phyloP scores from a whole-genome alignment of 2,797 vertebrate species.

The Sebastes iracundus region DNA sequence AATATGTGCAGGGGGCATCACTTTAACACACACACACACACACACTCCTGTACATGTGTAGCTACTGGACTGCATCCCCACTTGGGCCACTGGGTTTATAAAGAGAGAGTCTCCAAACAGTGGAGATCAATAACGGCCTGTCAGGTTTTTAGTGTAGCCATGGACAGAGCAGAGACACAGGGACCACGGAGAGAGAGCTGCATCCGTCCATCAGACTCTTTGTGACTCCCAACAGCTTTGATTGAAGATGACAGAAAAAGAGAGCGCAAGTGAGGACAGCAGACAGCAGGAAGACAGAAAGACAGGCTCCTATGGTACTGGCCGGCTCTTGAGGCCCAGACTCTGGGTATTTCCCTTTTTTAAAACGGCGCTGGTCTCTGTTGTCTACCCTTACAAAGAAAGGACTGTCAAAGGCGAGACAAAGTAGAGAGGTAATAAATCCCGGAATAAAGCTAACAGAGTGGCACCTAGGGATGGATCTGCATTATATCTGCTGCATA shows the following conservation, averaged over 20 bases:
- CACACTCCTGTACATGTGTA: background rate
- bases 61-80: conserved; percentile 12
- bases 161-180: conserved; percentile 57
- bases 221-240: conserved; percentile 66
- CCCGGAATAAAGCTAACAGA: conserved; percentile 29
- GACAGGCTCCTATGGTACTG: conserved; percentile 23
- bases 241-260: conserved; percentile 70
- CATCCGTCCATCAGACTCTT: conserved; percentile 55
- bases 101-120: conserved; percentile 50
- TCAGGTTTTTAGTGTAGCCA: conserved; percentile 68
- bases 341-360: conserved; percentile 40
- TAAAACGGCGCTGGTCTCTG: conserved; percentile 23
- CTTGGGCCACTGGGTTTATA: conserved; percentile 28
- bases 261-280: conserved; percentile 23
- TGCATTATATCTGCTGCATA: conserved; percentile 36
- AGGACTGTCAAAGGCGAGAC: conserved; percentile 33
- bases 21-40: conserved; percentile 2
- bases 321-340: conserved; percentile 18
- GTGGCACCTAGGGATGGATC: conserved; percentile 32
- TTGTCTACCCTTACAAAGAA: conserved; percentile 38
- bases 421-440: conserved; percentile 40
- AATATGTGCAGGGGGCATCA: background rate
- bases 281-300: conserved; percentile 22
- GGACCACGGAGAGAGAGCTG: conserved; percentile 45
- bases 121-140: conserved; percentile 72